These are phyloP conservation scores for Myotis daubentonii DNA, from an alignment of 2,797 vertebrate genomes.

Conservation along the genomic window DNA sequence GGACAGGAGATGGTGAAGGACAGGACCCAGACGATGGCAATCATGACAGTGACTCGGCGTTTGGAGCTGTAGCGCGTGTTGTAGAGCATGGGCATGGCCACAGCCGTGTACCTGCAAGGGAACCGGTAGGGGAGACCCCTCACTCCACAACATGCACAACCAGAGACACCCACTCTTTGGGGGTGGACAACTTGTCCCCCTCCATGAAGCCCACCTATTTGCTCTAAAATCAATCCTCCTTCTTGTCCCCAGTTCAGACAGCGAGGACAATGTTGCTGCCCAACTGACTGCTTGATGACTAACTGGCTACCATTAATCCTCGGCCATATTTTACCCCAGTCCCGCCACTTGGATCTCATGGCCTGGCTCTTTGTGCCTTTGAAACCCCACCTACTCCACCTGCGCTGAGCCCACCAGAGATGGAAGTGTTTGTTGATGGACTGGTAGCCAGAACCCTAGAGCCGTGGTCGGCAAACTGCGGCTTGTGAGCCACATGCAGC, in stretches of 20 bases:
- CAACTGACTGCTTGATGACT: background rate
- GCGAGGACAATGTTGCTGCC: background rate
- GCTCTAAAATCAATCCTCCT: background rate
- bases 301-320: background rate
- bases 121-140: rapidly evolving
- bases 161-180: background rate
- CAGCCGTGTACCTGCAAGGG: constrained; percentile 94
- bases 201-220: background rate
- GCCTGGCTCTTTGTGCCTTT: background rate
- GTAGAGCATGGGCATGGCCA: constrained; percentile 99
- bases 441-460: background rate
- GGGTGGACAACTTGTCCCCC: background rate
- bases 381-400: background rate
- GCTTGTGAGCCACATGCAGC: too few relatives aligned
- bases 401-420: background rate
- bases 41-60: constrained; percentile 97
- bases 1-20: constrained; percentile 99
- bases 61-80: constrained; percentile 99
- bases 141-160: background rate
- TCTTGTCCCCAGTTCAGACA: background rate
- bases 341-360: background rate
- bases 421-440: background rate
- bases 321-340: background rate
- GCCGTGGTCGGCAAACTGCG: too few relatives aligned
- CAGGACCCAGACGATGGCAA: constrained; percentile 96